These are phyloP conservation scores for Lepilemur ruficaudatus DNA, from an alignment of 2,797 vertebrate species.

Conservation along the genomic window DNA sequence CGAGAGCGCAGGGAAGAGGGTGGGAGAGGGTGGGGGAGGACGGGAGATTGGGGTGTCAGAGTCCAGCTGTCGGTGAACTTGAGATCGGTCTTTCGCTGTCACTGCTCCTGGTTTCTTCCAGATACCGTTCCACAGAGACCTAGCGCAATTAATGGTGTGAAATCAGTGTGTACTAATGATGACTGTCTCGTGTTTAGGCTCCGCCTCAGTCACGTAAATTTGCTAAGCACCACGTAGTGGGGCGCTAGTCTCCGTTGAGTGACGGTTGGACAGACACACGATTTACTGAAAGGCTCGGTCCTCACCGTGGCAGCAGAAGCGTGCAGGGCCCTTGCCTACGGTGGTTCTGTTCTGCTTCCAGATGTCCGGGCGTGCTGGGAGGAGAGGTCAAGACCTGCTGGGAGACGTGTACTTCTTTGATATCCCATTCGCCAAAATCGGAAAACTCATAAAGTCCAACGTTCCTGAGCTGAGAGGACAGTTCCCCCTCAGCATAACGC, in stretches of 20 bases:
- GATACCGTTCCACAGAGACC: no score
- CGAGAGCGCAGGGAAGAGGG: no score
- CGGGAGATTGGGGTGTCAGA: no score
- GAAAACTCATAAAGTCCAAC: constrained; percentile 80
- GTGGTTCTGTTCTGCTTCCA: constrained; percentile 42
- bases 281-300: not conserved
- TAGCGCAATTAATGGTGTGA: not conserved
- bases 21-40: no score
- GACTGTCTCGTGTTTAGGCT: not conserved
- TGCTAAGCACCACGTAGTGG: not conserved
- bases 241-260: not conserved
- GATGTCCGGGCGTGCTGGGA: constrained; percentile 82
- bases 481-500: constrained; percentile 72
- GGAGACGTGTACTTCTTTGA: constrained; percentile 80
- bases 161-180: not conserved
- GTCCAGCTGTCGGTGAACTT: no score
- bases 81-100: no score
- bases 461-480: constrained; percentile 79
- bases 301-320: not conserved
- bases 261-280: not conserved
- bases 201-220: not conserved
- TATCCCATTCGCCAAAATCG: constrained; percentile 77
- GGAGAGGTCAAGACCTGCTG: constrained; percentile 77
- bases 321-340: not conserved
- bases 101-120: no score